These are phyloP conservation scores for Eupleurogrammus muticus DNA, from an alignment of 2,797 vertebrate species.

Conservation along the genomic window DNA sequence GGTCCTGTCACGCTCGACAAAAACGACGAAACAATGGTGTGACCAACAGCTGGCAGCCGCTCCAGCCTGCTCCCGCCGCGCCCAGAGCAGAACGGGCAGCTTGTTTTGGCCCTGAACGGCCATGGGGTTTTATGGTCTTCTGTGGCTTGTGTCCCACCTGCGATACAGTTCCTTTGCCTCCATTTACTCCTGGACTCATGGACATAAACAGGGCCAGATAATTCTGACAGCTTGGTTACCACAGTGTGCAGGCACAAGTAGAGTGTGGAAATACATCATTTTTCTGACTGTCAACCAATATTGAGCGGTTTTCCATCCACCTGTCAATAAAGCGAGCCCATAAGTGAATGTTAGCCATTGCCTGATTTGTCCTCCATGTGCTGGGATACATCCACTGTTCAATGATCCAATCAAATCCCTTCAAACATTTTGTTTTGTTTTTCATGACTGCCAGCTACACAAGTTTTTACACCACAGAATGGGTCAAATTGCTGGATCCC, in stretches of 20 bases:
- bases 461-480: neutral
- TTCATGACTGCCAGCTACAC: too few relatives aligned
- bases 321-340: too few relatives aligned
- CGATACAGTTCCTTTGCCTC: conserved; percentile 36
- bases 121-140: conserved; percentile 62
- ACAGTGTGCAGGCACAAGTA: conserved; percentile 13
- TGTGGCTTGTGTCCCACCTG: conserved; percentile 60
- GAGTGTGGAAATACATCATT: conserved; percentile 9
- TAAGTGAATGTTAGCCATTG: too few relatives aligned
- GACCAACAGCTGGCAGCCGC: conserved; percentile 68
- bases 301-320: too few relatives aligned
- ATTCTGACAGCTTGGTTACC: conserved; percentile 48
- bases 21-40: conserved; percentile 70
- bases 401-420: too few relatives aligned
- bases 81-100: conserved; percentile 39
- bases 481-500: neutral
- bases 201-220: conserved; percentile 52
- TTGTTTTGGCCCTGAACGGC: conserved; percentile 62
- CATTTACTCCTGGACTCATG: conserved; percentile 51
- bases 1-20: conserved; percentile 63
- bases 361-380: too few relatives aligned
- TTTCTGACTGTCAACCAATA: too few relatives aligned
- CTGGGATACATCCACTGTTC: too few relatives aligned
- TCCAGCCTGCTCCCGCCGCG: conserved; percentile 28
- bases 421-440: too few relatives aligned